These are phyloP conservation scores for Leptodactylus fallax DNA, from an alignment of 2,797 vertebrate genomes.

Conservation along the genomic window DNA sequence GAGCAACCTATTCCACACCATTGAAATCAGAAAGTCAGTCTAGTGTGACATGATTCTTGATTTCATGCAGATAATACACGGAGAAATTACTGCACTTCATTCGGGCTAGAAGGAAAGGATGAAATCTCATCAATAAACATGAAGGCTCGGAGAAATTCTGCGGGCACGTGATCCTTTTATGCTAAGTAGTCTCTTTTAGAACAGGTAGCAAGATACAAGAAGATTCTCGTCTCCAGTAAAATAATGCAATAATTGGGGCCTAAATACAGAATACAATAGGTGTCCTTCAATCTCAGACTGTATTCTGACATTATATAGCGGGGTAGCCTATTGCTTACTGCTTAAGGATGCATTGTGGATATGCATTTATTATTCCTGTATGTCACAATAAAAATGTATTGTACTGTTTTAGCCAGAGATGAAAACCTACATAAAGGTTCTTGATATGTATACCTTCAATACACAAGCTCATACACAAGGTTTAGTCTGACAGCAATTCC, in stretches of 20 bases:
- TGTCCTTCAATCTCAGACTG: background rate
- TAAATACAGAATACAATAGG: constrained; percentile 2
- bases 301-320: background rate
- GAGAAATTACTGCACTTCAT: background rate
- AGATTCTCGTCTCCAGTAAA: background rate
- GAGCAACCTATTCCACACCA: background rate
- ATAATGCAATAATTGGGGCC: background rate
- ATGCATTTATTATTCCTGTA: too few relatives aligned
- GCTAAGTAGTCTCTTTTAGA: background rate
- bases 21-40: constrained; percentile 8
- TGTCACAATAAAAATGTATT: background rate
- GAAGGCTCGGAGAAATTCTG: background rate
- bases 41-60: background rate
- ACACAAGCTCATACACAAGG: too few relatives aligned
- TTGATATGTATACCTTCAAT: too few relatives aligned
- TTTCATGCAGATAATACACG: constrained; percentile 19
- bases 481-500: too few relatives aligned
- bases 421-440: too few relatives aligned
- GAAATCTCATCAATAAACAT: constrained; percentile 15
- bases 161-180: constrained; percentile 7
- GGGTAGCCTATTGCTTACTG: background rate
- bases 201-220: background rate
- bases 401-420: background rate
- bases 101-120: background rate
- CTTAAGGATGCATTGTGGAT: background rate